phyloP scores from a whole-genome alignment of 2,113 vertebrate genomes.

The Elephantulus edwardii region DNA sequence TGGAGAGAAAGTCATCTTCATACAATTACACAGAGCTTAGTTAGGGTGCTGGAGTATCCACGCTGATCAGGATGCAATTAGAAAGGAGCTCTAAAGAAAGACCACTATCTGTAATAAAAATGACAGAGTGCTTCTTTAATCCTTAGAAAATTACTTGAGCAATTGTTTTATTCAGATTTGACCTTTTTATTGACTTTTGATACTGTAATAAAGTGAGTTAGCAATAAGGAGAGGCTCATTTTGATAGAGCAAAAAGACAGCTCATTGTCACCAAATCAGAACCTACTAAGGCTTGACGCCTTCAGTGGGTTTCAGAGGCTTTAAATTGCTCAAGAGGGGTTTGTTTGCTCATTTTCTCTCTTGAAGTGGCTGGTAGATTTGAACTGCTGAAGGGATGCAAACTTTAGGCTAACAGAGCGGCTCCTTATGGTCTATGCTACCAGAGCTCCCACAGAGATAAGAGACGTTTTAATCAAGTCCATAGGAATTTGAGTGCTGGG shows the following conservation, averaged over 20 bases:
- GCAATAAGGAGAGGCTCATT: neutral
- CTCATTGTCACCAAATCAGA: too few relatives aligned
- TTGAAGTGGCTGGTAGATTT: too few relatives aligned
- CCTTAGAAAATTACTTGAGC: neutral
- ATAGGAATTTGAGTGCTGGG: neutral
- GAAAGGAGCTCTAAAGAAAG: neutral
- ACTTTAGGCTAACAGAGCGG: too few relatives aligned
- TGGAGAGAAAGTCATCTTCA: neutral
- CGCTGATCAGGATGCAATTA: neutral
- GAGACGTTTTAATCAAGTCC: neutral
- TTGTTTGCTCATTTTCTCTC: too few relatives aligned
- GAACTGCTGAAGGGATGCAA: too few relatives aligned
- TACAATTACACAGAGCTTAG: neutral
- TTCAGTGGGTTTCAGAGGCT: too few relatives aligned
- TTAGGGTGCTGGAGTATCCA: neutral
- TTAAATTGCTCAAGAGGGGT: too few relatives aligned
- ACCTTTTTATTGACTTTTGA: neutral
- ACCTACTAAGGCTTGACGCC: too few relatives aligned
- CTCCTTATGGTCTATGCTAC: too few relatives aligned
- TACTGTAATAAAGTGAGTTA: neutral
- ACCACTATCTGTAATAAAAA: neutral
- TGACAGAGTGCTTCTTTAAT: neutral
- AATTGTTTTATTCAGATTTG: neutral
- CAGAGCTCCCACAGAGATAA: too few relatives aligned
- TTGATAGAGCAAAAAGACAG: too few relatives aligned